Base-by-base conservation (phyloP, 2,113 vertebrate species). In the Chaetops frenatus region DNA sequence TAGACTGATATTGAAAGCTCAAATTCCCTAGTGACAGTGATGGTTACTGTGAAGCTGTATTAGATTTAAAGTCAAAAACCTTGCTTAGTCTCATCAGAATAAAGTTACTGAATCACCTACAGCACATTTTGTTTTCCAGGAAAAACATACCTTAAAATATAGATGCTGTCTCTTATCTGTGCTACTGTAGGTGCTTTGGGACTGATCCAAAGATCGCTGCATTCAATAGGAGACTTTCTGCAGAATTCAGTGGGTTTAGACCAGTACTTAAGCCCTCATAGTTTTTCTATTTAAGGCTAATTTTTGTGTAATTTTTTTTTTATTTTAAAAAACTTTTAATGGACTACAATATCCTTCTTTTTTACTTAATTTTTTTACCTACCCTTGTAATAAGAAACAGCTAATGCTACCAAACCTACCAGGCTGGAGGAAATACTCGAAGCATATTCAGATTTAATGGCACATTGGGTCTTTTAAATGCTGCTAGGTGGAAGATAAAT, bases 401-500 rank as follows among this genome's bases (percentile, higher is more conserved):
- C 67, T 78, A 88, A 81, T 44, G 56, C 69, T 86, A 86, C 71
- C 51, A 73, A 83, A 70, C 73, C 51, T 86, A 64, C 81, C 20
- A 78, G 64, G 40, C 54, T 82, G 53, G 56, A 84, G 82, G 88
- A 95, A 95, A 83, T 93, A 70, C 6, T 80, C 86, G 79, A 90
- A 91, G 45, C 45, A 4, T 84, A 35, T 77, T 95, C 25, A 40
- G 47, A 12, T 94, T 97, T 95, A 90, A 74, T 83, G 76, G 88
- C 25, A 51, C 88, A 44, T 90, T 92, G 79, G 88, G 82, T 56
- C 86, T 93, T 93, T 93, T 90, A 89, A 94, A 89, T 44, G 25
- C 89, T 84, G 33, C 65, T 95, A 51, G 94, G 91, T 96, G 70
- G 89, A 92, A 95, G 73, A 84, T 56, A 89, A 93, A 71, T 92